A percentile compares a stretch with the other conserved stretches of the same genome.
These are phyloP conservation scores for Boulengeromyrus knoepffleri DNA, from an alignment of 2,113 vertebrate genomes.

Conservation along the genomic window DNA sequence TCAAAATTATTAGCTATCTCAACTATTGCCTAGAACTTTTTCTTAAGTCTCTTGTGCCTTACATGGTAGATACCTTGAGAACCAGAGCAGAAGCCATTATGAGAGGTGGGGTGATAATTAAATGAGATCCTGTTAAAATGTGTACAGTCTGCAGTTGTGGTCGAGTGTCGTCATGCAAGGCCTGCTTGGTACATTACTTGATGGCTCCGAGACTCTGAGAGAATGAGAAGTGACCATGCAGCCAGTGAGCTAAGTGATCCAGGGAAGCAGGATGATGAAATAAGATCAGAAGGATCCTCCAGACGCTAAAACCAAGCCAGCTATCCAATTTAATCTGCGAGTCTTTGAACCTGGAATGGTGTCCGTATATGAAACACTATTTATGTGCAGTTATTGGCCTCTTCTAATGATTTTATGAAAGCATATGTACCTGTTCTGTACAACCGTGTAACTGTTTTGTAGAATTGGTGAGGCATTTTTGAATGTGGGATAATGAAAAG, in stretches of 20 bases:
- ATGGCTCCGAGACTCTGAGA: not conserved
- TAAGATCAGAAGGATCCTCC: not conserved
- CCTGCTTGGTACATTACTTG: not conserved
- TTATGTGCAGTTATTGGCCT: not conserved
- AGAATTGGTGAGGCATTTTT: not conserved
- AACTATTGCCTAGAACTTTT: constrained; percentile 5
- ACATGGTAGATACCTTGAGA: not conserved
- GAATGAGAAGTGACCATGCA: not conserved
- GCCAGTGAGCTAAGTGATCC: not conserved
- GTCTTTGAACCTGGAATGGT: not conserved
- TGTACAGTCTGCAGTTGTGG: not conserved
- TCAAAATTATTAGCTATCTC: constrained; percentile 13
- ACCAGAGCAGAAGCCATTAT: not conserved
- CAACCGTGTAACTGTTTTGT: not conserved
- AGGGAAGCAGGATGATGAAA: not conserved
- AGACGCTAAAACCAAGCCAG: not conserved
- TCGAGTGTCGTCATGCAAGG: not conserved
- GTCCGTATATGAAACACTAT: not conserved
- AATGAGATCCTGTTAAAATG: not conserved
- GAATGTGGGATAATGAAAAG: not conserved
- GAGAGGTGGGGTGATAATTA: constrained; percentile 12
- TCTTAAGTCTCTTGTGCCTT: not conserved
- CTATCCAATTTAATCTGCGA: not conserved
- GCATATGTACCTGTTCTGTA: not conserved
- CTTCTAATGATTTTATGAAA: not conserved